Evolutionary conservation across 1,140 invertebrate genomes (phyloP), one percentile per base, ranked within the genome.

Genomic region (Mylabris phalerata): DNA sequence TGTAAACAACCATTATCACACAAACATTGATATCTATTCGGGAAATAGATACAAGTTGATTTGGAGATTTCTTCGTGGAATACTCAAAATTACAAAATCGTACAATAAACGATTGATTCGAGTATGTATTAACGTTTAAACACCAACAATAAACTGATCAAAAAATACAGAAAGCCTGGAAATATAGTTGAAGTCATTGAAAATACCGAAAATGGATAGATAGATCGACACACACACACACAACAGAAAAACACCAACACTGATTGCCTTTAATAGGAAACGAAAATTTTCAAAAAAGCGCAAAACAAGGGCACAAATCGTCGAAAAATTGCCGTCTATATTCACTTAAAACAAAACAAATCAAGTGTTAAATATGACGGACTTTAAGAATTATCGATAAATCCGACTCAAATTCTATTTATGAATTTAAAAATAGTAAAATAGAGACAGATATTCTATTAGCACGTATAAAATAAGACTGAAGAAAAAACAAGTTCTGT

Each of bases 1-100:
- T 48, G 56, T 67, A 62, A 45, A 64, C 65, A 48, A 67, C 65
- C 65, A 67, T 67, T 62, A 61, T 60, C 51, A 52, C 50, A 56
- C 40, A 9, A 56, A 56, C 45, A 48, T 56, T 56, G 44, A 54
- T 44, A 45, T 61, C 56, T 46, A 55, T 57, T 47, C 24, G 32
- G 2, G 0, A 32, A 32, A 32, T 13, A 38, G 50, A 61, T 44
- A 43, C 48, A 61, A 61, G 43, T 52, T 19, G 13, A 13, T 13
- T 13, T 13, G 19, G 19, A 1, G 19, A 42, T 42, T 11, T 9
- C 41, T 9, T 44, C n/a, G 43, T 11, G 43, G 4, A 7, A 4
- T 5, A 44, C 5, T 10, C n/a, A 44, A 11, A 44, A 44, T 44
- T 13, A 44, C 19, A 44, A 44, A 44, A 44, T 24, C 43, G 43